phyloP scores from a whole-genome alignment of 1,140 invertebrate species.

The Camponotus vicinus region DNA sequence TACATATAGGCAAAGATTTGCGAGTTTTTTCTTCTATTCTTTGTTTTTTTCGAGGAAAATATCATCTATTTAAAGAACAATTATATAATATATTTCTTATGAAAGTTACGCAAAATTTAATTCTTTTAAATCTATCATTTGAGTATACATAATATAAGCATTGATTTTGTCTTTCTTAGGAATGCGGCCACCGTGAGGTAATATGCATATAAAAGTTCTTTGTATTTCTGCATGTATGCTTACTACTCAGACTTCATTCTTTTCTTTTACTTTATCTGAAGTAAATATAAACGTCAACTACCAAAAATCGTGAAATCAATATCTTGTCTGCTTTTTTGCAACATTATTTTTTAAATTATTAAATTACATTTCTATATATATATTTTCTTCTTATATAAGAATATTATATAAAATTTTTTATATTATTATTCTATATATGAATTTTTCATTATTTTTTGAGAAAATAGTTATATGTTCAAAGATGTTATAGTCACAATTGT shows the following conservation, averaged over 20 bases:
- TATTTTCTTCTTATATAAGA: no score
- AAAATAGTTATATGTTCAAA: conserved; percentile 11
- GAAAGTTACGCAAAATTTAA: conserved; percentile 10
- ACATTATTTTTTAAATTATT: conserved; percentile 16
- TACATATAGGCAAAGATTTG: neutral
- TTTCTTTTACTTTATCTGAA: conserved; percentile 68
- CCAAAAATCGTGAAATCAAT: conserved; percentile 8
- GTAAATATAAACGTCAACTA: neutral
- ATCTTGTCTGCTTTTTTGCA: conserved; percentile 2
- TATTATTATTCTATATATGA: neutral
- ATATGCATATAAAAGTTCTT: conserved; percentile 80
- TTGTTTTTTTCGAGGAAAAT: neutral
- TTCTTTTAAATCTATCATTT: conserved; percentile 53
- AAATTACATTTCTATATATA: neutral
- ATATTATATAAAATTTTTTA: neutral
- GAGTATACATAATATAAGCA: conserved; percentile 76
- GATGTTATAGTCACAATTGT: conserved; percentile 1
- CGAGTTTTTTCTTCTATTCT: conserved; percentile 29
- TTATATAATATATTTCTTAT: neutral
- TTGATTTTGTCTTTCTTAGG: conserved; percentile 86
- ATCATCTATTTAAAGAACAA: neutral
- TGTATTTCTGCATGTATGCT: conserved; percentile 81
- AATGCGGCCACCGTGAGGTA: conserved; percentile 88
- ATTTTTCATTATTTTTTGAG: neutral
- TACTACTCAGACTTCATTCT: conserved; percentile 75